Evolutionary conservation across 64 coral and sea anemone species (phyloP).

Genomic region (Orbicella faveolata): DNA sequence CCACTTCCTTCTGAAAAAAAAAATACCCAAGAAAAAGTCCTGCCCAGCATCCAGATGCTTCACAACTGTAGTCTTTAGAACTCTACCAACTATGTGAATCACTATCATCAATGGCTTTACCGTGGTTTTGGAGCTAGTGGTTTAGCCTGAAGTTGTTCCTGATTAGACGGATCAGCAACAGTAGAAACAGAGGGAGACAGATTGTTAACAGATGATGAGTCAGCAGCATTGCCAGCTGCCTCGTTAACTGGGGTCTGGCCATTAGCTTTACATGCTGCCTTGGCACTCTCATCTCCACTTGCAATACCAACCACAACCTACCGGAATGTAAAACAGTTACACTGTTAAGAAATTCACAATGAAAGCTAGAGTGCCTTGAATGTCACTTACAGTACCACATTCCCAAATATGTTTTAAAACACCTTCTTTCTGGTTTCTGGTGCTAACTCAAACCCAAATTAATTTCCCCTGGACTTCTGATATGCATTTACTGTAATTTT

Average conservation of each 20-base stretch:
- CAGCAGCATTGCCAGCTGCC: neutral
- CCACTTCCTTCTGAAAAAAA: too few relatives aligned
- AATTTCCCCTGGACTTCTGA: too few relatives aligned
- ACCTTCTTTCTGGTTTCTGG: too few relatives aligned
- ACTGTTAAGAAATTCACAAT: neutral
- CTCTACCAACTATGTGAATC: neutral
- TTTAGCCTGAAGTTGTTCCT: constrained; percentile 12
- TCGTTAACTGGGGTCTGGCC: neutral
- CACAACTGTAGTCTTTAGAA: too few relatives aligned
- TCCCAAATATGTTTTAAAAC: too few relatives aligned
- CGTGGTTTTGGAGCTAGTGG: neutral
- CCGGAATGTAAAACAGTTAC: neutral
- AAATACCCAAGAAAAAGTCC: too few relatives aligned
- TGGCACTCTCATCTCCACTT: neutral
- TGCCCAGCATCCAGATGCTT: too few relatives aligned
- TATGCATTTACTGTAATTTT: too few relatives aligned
- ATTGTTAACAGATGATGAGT: neutral
- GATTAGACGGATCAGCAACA: neutral
- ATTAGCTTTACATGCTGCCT: neutral
- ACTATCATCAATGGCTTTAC: neutral
- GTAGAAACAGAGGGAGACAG: neutral
- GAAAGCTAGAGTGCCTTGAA: too few relatives aligned
- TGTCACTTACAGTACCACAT: too few relatives aligned
- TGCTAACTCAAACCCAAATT: too few relatives aligned
- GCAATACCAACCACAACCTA: constrained; percentile 3